These are phyloP conservation scores for Euwallacea fornicatus DNA, from an alignment of 1,140 invertebrate species.

Conservation along the genomic window DNA sequence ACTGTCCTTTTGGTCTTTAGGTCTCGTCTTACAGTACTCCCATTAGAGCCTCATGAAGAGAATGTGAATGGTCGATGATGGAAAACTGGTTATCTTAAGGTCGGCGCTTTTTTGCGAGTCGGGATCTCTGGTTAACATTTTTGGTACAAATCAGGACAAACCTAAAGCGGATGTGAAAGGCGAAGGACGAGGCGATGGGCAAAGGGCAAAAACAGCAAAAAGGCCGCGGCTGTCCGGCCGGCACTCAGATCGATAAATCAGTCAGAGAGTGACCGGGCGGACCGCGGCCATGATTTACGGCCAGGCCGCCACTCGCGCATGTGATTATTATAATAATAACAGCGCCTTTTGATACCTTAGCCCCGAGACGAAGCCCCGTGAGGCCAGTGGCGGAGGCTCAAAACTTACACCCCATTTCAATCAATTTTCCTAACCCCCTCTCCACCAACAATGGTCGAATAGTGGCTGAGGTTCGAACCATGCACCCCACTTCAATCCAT, in stretches of 20 bases:
- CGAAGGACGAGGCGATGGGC: slow-evolving; percentile 27
- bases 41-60: too few relatives aligned
- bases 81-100: not conserved
- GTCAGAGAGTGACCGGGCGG: slow-evolving; percentile 51
- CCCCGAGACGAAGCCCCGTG: slow-evolving; percentile 18
- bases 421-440: not conserved
- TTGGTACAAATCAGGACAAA: slow-evolving; percentile 5
- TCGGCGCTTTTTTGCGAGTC: too few relatives aligned
- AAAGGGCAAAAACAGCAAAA: slow-evolving; percentile 38
- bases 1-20: too few relatives aligned
- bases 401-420: not conserved
- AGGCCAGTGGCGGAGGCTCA: slow-evolving; percentile 15
- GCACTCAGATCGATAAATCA: slow-evolving; percentile 51
- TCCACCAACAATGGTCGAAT: too few relatives aligned
- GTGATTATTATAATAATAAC: slow-evolving; percentile 54
- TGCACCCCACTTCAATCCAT: too few relatives aligned
- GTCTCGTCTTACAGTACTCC: too few relatives aligned
- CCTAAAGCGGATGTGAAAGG: slow-evolving; percentile 23
- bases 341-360: slow-evolving; percentile 41
- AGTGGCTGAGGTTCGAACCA: too few relatives aligned
- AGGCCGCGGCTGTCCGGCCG: slow-evolving; percentile 40
- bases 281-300: slow-evolving; percentile 52
- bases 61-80: not conserved
- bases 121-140: not conserved
- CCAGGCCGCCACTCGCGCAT: slow-evolving; percentile 50